Conservation (phyloP, 1,140 invertebrate species). For the Phymastichus coffea region DNA sequence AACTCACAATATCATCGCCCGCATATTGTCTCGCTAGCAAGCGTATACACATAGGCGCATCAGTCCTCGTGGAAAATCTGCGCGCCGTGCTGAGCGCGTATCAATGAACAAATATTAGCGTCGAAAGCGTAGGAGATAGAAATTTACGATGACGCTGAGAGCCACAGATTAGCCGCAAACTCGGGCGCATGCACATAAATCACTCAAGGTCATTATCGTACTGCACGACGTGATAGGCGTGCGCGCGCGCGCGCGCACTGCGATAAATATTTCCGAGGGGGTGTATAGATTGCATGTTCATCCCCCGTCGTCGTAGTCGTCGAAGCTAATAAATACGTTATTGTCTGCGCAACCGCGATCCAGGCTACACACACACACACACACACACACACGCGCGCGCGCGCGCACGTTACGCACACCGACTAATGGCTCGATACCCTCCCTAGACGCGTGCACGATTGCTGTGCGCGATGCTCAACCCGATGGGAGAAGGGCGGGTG, state of each 20-base stretch:
- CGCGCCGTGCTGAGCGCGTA: slow-evolving; percentile 42
- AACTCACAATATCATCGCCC: no score
- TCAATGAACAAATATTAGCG: slow-evolving; percentile 12
- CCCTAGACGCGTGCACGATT: no score
- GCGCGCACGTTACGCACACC: no score
- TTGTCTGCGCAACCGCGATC: slow-evolving; percentile 33
- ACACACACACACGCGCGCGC: neutral
- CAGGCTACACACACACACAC: neutral
- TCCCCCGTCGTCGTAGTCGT: slow-evolving; percentile 20
- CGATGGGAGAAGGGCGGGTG: no score
- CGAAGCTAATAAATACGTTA: slow-evolving; percentile 47
- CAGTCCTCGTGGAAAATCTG: no score
- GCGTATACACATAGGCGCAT: no score
- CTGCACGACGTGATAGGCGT: neutral
- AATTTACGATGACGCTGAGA: slow-evolving; percentile 20
- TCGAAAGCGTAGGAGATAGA: neutral
- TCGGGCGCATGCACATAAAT: slow-evolving; percentile 9
- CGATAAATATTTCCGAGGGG: slow-evolving; percentile 46
- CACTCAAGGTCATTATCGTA: slow-evolving; percentile 32
- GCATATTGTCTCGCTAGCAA: no score
- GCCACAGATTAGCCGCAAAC: neutral
- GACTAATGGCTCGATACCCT: no score
- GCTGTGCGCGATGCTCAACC: no score
- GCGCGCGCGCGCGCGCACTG: neutral
- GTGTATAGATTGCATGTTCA: slow-evolving; percentile 42